Conservation (phyloP, 2,113 vertebrate genomes). For the Osmerus mordax region DNA sequence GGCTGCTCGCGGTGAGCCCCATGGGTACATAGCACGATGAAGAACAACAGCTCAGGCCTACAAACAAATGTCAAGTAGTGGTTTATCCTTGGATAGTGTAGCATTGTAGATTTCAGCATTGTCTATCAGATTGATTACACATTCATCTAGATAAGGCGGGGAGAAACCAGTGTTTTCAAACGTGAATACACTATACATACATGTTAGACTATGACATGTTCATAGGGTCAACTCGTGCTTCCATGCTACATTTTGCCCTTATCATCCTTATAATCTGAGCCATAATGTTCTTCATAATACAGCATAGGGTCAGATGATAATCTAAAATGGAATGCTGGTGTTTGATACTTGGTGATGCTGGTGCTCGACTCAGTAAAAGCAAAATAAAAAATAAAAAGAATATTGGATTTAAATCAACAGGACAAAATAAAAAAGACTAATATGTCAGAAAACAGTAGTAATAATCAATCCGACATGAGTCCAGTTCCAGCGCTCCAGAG, state of each 20-base stretch:
- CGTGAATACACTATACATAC: not conserved
- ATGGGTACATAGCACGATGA: too few relatives aligned
- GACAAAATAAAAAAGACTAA: constrained; percentile 13
- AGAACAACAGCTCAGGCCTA: not conserved
- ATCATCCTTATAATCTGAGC: not conserved
- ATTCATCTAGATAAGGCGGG: constrained; percentile 52
- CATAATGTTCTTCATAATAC: not conserved
- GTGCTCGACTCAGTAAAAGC: not conserved
- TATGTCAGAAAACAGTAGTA: not conserved
- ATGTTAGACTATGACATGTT: not conserved
- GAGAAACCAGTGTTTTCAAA: constrained; percentile 20
- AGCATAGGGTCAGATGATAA: not conserved
- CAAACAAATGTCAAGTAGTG: not conserved
- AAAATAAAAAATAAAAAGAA: not conserved
- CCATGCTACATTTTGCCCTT: not conserved
- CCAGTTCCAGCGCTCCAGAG: constrained; percentile 38
- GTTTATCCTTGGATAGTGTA: not conserved
- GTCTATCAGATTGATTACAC: constrained; percentile 4
- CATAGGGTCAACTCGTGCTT: constrained; percentile 3
- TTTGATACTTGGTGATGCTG: not conserved
- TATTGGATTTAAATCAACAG: constrained; percentile 18
- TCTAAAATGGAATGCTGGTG: not conserved
- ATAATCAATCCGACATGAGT: not conserved
- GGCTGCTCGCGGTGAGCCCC: too few relatives aligned
- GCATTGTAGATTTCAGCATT: constrained; percentile 34